Evolutionary conservation across 2,888 invertebrate genomes (phyloP).

Genomic region (Tenthredo livida): DNA sequence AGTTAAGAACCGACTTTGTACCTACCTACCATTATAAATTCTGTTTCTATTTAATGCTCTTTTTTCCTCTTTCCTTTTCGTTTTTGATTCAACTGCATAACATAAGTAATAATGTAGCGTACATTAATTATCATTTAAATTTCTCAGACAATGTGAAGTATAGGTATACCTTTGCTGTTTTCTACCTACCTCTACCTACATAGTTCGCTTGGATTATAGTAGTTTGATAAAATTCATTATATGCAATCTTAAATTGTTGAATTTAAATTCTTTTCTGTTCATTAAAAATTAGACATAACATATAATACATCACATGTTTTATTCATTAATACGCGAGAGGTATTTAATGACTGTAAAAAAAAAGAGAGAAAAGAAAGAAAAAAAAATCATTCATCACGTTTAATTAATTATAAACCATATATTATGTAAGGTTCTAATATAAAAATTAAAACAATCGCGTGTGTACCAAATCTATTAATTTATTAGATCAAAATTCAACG

Average conservation of each 20-base stretch:
- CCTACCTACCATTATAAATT: neutral
- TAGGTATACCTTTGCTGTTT: neutral
- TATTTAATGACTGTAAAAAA: neutral
- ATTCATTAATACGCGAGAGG: neutral
- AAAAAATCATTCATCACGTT: neutral
- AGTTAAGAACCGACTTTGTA: neutral
- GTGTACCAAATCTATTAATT: neutral
- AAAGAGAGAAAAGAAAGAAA: neutral
- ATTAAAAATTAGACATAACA: neutral
- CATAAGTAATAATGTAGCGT: neutral
- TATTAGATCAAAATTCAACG: too few species aligned
- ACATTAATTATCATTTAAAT: neutral
- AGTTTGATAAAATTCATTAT: neutral
- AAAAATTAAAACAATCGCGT: neutral
- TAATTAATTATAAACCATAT: neutral
- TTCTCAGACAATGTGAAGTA: neutral
- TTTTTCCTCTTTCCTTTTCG: neutral
- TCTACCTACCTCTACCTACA: neutral
- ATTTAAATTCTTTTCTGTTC: neutral
- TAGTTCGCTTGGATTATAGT: neutral
- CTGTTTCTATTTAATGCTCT: neutral
- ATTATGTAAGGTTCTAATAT: neutral
- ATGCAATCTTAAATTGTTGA: conserved; percentile 3
- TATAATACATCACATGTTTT: neutral
- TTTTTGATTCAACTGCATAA: neutral